A percentile compares a stretch with the other conserved stretches of the same genome.
These are phyloP conservation scores for Euthynnus affinis DNA, from an alignment of 2,797 vertebrate species.

Conservation along the genomic window DNA sequence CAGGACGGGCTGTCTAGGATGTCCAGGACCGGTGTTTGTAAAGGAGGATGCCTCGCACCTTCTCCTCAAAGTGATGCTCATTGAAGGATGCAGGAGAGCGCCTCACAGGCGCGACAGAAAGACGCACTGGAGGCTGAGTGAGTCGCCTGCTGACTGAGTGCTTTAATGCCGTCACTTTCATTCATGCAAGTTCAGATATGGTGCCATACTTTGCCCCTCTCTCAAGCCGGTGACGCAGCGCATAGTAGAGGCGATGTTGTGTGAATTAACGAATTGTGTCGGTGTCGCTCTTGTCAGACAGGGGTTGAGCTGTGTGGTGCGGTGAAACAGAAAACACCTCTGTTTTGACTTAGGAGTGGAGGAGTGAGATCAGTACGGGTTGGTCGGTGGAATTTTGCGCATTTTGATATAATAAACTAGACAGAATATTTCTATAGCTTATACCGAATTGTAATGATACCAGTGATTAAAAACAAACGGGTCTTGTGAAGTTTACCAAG, in stretches of 20 bases:
- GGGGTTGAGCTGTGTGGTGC: constrained; percentile 30
- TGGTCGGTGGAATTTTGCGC: constrained; percentile 45
- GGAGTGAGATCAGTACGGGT: constrained; percentile 25
- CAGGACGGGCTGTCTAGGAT: constrained; percentile 77
- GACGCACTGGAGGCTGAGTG: constrained; percentile 77
- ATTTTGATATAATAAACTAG: constrained; percentile 30
- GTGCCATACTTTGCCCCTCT: constrained; percentile 72
- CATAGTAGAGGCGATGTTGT: constrained; percentile 44
- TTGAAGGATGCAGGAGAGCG: constrained; percentile 72
- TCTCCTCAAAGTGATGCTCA: constrained; percentile 70
- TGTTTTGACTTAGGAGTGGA: constrained; percentile 41
- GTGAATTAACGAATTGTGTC: constrained; percentile 26
- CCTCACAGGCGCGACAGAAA: constrained; percentile 68
- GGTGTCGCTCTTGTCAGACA: constrained; percentile 41
- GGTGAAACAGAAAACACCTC: constrained; percentile 37
- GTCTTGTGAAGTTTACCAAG: constrained; percentile 53
- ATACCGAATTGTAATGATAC: background rate
- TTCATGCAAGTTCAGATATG: constrained; percentile 80
- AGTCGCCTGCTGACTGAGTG: constrained; percentile 79
- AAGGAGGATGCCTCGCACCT: constrained; percentile 61
- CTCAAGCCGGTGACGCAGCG: constrained; percentile 71
- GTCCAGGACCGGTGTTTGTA: constrained; percentile 70
- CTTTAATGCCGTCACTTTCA: constrained; percentile 74
- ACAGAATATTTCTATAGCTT: constrained; percentile 1
- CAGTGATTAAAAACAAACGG: background rate